Conservation (phyloP, 37 sponge, comb jelly and placozoan species). For the Cladorhizidae sp. region DNA sequence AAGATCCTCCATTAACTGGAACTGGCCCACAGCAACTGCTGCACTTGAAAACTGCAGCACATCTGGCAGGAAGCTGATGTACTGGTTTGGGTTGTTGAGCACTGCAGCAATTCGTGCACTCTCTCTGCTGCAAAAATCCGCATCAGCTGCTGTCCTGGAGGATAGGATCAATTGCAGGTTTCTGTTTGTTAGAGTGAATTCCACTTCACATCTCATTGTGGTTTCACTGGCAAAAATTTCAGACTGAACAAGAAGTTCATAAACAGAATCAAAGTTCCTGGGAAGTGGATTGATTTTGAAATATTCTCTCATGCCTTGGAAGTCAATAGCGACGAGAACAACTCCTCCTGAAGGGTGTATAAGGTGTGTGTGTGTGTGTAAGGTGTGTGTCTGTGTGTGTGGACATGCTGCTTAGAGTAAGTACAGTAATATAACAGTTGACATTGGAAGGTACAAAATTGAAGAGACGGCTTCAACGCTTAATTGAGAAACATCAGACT, state of each 20-base stretch:
- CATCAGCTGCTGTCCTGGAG: not conserved
- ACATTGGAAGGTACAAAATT: too few relatives aligned
- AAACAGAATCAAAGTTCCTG: constrained; percentile 18
- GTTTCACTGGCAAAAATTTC: constrained; percentile 6
- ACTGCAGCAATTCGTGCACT: not conserved
- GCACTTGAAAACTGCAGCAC: constrained; percentile 36
- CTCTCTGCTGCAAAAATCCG: constrained; percentile 10
- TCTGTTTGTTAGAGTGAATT: constrained; percentile 1
- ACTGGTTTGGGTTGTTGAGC: not conserved
- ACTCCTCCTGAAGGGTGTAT: constrained; percentile 19
- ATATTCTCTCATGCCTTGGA: constrained; percentile 12
- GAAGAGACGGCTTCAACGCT: too few relatives aligned
- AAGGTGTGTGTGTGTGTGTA: too few relatives aligned
- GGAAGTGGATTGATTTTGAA: constrained; percentile 3
- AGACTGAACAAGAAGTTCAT: constrained; percentile 3
- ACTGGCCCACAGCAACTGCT: constrained; percentile 3
- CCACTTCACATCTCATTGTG: constrained; percentile 20
- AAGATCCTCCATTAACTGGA: too few relatives aligned
- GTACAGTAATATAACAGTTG: too few relatives aligned
- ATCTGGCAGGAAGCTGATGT: not conserved
- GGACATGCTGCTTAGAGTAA: too few relatives aligned
- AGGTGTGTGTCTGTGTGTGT: too few relatives aligned
- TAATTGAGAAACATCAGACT: too few relatives aligned
- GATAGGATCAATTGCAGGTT: constrained; percentile 25
- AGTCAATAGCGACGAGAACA: constrained; percentile 24